Evolutionary conservation across 2,888 invertebrate species (phyloP).

Genomic region (Pemphredon lugubris): DNA sequence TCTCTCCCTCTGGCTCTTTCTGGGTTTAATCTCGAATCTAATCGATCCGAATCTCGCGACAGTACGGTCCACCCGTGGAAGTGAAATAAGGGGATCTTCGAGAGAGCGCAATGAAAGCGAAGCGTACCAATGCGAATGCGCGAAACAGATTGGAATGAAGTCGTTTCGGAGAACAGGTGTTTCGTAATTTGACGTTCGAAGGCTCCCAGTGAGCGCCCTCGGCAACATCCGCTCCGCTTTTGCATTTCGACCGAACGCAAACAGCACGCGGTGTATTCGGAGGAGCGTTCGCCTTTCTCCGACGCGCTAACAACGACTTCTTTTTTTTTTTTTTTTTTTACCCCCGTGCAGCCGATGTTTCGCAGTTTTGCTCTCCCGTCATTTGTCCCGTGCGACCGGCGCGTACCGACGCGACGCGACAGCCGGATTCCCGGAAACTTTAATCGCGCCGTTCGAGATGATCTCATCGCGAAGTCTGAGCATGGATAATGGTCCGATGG

Average conservation of each 20-base stretch:
- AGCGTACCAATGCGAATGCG: conserved; percentile 11
- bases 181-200: conserved; percentile 73
- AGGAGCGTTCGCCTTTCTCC: too few species aligned
- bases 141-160: conserved; percentile 65
- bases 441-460: too few species aligned
- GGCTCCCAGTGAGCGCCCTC: conserved; percentile 51
- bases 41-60: conserved; percentile 57
- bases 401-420: too few species aligned
- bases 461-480: too few species aligned
- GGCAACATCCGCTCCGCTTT: conserved; percentile 61
- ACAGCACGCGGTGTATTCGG: background rate
- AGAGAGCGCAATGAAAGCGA: conserved; percentile 22
- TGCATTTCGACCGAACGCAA: conserved; percentile 30
- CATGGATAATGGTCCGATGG: too few species aligned
- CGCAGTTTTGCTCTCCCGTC: too few species aligned
- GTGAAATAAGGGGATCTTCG: conserved; percentile 17
- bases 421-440: too few species aligned
- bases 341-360: too few species aligned
- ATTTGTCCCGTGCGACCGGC: too few species aligned
- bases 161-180: conserved; percentile 77
- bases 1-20: background rate
- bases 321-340: too few species aligned
- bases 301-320: too few species aligned
- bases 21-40: conserved; percentile 64
- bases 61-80: conserved; percentile 13